Evolutionary conservation across 92 coral and sea anemone species (phyloP).

Genomic region (Zoanthus gigantus): DNA sequence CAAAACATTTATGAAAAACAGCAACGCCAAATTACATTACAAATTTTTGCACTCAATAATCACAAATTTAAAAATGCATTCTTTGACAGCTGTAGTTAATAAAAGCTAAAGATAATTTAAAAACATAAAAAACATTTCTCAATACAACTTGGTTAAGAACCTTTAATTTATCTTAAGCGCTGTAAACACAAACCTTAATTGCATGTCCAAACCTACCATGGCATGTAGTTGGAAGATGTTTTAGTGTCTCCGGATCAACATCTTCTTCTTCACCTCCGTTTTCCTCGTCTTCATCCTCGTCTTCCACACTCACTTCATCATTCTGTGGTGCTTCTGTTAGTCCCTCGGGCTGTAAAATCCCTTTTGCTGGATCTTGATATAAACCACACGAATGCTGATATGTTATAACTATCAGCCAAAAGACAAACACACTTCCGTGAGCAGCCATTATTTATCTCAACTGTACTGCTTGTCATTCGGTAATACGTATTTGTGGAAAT

Average conservation of each 20-base stretch:
- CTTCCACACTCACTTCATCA: constrained; percentile 8
- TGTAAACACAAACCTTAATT: not conserved
- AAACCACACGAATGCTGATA: not conserved
- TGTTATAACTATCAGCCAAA: not conserved
- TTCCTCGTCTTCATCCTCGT: constrained; percentile 37
- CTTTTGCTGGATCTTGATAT: constrained; percentile 43
- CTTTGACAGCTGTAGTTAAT: too few relatives aligned
- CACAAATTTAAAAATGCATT: too few relatives aligned
- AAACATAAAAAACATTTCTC: too few relatives aligned
- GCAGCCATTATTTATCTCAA: not conserved
- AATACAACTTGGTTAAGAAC: too few relatives aligned
- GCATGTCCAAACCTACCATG: constrained; percentile 3
- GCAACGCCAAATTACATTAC: too few relatives aligned
- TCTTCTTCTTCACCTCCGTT: constrained; percentile 2
- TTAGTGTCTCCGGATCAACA: constrained; percentile 23
- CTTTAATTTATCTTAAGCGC: too few relatives aligned
- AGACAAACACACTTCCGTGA: not conserved
- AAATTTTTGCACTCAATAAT: too few relatives aligned
- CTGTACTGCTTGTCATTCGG: too few relatives aligned
- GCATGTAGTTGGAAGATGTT: constrained; percentile 36
- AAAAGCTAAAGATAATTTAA: too few relatives aligned
- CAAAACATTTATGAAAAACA: too few relatives aligned
- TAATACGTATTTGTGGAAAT: too few relatives aligned
- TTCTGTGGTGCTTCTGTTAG: not conserved
- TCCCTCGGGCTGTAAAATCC: constrained; percentile 30